A percentile compares a stretch with the other conserved stretches of the same genome.
These are phyloP conservation scores for Eumerus sabulonum DNA, from an alignment of 2,888 invertebrate genomes.

Conservation along the genomic window DNA sequence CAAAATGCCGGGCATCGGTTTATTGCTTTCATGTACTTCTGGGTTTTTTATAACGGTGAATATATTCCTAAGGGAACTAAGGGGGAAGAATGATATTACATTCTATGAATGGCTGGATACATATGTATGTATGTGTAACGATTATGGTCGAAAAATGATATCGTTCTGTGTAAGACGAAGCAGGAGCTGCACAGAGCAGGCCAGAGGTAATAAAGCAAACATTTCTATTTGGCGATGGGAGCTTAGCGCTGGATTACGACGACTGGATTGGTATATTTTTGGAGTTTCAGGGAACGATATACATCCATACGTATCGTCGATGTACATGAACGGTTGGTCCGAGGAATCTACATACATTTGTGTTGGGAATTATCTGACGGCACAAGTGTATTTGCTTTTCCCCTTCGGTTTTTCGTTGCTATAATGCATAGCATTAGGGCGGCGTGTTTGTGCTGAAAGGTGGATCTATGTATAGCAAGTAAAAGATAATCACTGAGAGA, in stretches of 20 bases:
- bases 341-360: too few relatives aligned
- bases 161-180: too few relatives aligned
- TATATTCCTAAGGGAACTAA: slow-evolving; percentile 23
- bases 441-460: slow-evolving; percentile 31
- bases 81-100: too few relatives aligned
- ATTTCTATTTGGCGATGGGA: slow-evolving; percentile 24
- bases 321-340: too few relatives aligned
- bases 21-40: too few relatives aligned
- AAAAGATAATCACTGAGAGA: slow-evolving; percentile 23
- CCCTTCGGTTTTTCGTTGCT: slow-evolving; percentile 5
- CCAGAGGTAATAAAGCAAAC: slow-evolving; percentile 34
- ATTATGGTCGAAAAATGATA: slow-evolving; percentile 47
- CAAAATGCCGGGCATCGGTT: background rate
- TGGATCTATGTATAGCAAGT: slow-evolving; percentile 29
- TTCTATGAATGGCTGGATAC: too few relatives aligned
- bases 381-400: background rate
- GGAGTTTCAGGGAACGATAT: slow-evolving; percentile 20
- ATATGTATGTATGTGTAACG: slow-evolving; percentile 15
- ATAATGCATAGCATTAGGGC: slow-evolving; percentile 4
- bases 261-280: slow-evolving; percentile 28
- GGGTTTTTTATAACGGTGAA: slow-evolving; percentile 33
- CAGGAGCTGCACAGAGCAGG: too few relatives aligned
- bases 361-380: slow-evolving; percentile 8
- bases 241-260: slow-evolving; percentile 54
- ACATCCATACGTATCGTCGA: too few relatives aligned